Percentiles rank a stretch among this genome's conserved stretches.
These are phyloP conservation scores for Hyperoplus lanceolatus DNA, from an alignment of 2,797 vertebrate species.

Conservation along the genomic window DNA sequence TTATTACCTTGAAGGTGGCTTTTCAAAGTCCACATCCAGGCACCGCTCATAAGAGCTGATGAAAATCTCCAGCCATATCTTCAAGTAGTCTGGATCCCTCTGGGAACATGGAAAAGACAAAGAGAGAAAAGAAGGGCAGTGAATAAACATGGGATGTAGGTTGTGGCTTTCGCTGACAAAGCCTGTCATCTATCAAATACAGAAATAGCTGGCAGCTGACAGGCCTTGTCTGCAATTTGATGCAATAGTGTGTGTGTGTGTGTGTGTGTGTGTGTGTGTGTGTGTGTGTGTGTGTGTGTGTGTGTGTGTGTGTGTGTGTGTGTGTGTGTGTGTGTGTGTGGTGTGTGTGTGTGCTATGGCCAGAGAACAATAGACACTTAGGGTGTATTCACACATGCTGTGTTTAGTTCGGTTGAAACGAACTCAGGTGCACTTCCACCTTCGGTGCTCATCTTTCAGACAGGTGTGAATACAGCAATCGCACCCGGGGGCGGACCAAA, in stretches of 20 bases:
- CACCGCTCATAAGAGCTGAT: conserved; percentile 95
- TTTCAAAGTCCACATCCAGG: conserved; percentile 97
- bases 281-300: conserved; percentile 3
- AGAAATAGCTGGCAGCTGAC: conserved; percentile 14
- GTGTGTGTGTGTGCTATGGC: neutral
- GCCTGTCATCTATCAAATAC: conserved; percentile 8
- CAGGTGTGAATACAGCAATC: too few species aligned
- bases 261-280: neutral
- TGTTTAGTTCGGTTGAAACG: too few species aligned
- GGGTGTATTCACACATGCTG: too few species aligned
- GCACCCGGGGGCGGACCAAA: too few species aligned
- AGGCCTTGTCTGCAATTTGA: conserved; percentile 12
- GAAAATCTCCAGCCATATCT: conserved; percentile 97
- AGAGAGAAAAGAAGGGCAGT: neutral
- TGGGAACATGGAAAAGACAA: conserved; percentile 70
- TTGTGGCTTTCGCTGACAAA: conserved; percentile 28
- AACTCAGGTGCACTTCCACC: too few species aligned
- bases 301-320: neutral
- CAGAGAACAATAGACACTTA: conserved; percentile 39
- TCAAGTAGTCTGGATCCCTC: conserved; percentile 98
- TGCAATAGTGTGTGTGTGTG: neutral
- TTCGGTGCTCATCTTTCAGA: too few species aligned
- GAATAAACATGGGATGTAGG: neutral
- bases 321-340: neutral
- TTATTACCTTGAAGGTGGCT: conserved; percentile 92